Evolutionary conservation across 1,140 invertebrate genomes (phyloP).

Genomic region (Drosophila insularis): DNA sequence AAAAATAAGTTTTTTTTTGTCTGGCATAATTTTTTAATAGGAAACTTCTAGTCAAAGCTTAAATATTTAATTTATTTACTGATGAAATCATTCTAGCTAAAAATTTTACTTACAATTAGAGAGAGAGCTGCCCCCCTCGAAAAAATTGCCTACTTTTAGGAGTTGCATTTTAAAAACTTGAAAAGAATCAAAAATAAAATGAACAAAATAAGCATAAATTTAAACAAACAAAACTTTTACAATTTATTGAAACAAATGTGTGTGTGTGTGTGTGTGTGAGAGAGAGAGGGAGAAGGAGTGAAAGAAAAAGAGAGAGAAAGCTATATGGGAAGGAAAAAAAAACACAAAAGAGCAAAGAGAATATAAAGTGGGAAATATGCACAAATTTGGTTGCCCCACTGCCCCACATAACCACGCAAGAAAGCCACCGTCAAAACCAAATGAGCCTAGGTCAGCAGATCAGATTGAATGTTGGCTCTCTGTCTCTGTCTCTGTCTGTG

Average conservation of each 20-base stretch:
- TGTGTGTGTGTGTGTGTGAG: not conserved
- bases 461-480: not conserved
- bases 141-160: slow-evolving; percentile 1
- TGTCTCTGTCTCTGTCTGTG: not conserved
- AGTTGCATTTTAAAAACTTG: not conserved
- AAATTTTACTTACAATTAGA: too few species aligned
- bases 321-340: not conserved
- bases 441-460: not conserved
- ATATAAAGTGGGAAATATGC: slow-evolving; percentile 3
- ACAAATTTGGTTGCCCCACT: not conserved
- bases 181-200: not conserved
- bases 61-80: too few species aligned
- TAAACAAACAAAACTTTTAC: not conserved
- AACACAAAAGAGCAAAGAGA: not conserved
- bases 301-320: not conserved
- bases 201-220: not conserved
- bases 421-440: not conserved
- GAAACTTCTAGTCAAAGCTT: too few species aligned
- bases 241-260: not conserved
- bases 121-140: too few species aligned
- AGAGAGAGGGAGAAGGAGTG: not conserved
- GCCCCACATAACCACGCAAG: not conserved
- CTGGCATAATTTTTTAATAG: too few species aligned
- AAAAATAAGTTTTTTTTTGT: too few species aligned
- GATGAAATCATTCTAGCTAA: too few species aligned